Conservation (phyloP, 1,140 invertebrate species). For the Sycobia sp. region DNA sequence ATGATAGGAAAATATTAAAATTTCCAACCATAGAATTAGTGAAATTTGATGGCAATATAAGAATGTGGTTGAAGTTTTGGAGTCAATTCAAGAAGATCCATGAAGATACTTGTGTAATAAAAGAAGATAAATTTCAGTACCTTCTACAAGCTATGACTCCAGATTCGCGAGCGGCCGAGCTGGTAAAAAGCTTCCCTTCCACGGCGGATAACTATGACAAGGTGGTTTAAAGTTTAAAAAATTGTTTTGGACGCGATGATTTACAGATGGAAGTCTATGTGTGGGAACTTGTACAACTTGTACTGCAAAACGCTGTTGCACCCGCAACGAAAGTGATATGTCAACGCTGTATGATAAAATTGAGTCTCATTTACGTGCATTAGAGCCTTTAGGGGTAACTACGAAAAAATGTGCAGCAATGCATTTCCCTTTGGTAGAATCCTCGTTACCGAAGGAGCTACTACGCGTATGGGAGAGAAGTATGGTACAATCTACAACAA, state of each 20-base stretch:
- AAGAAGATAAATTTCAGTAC: constrained; percentile 23
- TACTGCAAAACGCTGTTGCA: constrained; percentile 12
- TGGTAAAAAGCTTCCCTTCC: constrained; percentile 41
- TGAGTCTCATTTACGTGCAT: not conserved
- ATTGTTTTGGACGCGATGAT: constrained; percentile 40
- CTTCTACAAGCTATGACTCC: constrained; percentile 15
- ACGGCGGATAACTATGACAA: constrained; percentile 41
- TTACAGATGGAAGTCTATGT: constrained; percentile 45
- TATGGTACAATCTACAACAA: not conserved
- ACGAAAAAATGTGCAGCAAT: constrained; percentile 43
- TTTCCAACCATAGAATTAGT: not conserved
- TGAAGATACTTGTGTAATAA: constrained; percentile 27
- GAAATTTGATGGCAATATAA: not conserved
- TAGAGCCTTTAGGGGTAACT: constrained; percentile 6
- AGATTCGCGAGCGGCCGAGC: not conserved
- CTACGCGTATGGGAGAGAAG: constrained; percentile 40
- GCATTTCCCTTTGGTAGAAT: constrained; percentile 30
- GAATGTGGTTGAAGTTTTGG: constrained; percentile 12
- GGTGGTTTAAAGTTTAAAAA: constrained; percentile 38
- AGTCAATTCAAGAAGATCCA: constrained; percentile 40
- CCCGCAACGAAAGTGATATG: not conserved
- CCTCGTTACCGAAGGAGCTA: constrained; percentile 42
- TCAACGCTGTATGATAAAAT: not conserved
- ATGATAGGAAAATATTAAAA: not conserved
- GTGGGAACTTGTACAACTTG: constrained; percentile 41